These are phyloP conservation scores for Mallotus villosus DNA, from an alignment of 2,797 vertebrate genomes.

Conservation along the genomic window DNA sequence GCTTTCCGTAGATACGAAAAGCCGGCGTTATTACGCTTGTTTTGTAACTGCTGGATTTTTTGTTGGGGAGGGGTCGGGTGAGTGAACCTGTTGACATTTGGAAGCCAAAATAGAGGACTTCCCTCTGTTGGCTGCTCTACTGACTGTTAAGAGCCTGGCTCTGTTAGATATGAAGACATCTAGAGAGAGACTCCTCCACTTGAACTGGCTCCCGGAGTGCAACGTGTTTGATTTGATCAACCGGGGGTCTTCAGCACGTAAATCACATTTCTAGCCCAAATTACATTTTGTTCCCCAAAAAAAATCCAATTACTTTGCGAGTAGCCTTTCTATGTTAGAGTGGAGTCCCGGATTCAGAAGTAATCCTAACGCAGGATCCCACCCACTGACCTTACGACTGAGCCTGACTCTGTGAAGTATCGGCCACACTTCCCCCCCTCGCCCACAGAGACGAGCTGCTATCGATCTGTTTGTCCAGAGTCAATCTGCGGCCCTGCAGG, in stretches of 20 bases:
- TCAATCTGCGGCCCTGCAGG: neutral
- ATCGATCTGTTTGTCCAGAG: constrained; percentile 8
- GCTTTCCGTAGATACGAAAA: constrained; percentile 1
- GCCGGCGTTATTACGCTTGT: constrained; percentile 16
- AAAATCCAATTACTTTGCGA: neutral
- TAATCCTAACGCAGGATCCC: neutral
- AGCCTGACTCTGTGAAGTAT: neutral
- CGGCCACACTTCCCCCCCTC: neutral
- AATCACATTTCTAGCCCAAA: neutral
- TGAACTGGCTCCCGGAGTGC: constrained; percentile 21
- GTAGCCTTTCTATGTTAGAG: neutral
- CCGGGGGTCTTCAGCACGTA: neutral
- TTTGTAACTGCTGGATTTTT: constrained; percentile 11
- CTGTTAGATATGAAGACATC: constrained; percentile 29
- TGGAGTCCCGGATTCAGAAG: neutral
- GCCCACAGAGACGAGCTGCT: neutral
- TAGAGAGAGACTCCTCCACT: constrained; percentile 13
- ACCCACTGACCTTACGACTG: neutral
- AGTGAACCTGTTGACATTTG: constrained; percentile 9
- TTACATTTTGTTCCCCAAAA: neutral
- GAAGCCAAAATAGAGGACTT: constrained; percentile 13
- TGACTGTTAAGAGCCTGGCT: constrained; percentile 21
- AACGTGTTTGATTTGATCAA: neutral
- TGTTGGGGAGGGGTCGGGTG: too few species aligned
- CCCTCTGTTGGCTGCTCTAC: constrained; percentile 1